A percentile compares a stretch with the other conserved stretches of the same genome.
Conservation (phyloP, 64 coral and sea anemone genomes). For the Acropora tenuis region DNA sequence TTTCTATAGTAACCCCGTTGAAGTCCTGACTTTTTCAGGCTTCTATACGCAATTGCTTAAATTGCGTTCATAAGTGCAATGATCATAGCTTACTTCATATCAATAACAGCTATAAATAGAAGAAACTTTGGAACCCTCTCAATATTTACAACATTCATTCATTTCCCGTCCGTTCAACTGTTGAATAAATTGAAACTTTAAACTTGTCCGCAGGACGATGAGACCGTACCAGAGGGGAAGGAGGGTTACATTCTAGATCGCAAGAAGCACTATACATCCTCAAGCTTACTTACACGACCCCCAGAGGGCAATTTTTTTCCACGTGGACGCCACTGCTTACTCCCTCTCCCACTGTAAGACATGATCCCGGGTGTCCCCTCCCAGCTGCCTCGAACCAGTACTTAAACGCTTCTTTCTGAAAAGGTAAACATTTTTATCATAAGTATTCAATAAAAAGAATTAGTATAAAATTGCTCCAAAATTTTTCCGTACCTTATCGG, state of each 20-base stretch:
- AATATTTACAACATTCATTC: too few species aligned
- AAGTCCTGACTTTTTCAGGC: too few species aligned
- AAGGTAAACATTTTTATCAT: background rate
- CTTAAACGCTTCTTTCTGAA: slow-evolving; percentile 72
- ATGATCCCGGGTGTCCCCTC: slow-evolving; percentile 86
- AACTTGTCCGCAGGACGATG: background rate
- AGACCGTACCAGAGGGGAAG: background rate
- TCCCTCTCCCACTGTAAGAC: slow-evolving; percentile 85
- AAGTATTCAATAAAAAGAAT: too few species aligned
- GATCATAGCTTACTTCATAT: too few species aligned
- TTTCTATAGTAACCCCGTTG: too few species aligned
- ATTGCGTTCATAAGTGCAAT: too few species aligned
- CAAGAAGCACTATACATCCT: background rate
- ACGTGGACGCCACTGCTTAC: slow-evolving; percentile 74
- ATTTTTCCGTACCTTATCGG: slow-evolving; percentile 62
- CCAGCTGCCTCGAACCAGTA: slow-evolving; percentile 81
- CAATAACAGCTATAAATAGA: too few species aligned
- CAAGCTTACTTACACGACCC: slow-evolving; percentile 46
- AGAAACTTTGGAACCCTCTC: too few species aligned
- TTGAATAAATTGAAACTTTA: background rate
- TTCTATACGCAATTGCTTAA: too few species aligned
- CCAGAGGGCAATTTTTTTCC: slow-evolving; percentile 67
- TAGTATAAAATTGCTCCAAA: too few species aligned
- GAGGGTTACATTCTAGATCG: background rate
- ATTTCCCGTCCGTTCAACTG: too few species aligned